Base-by-base conservation (phyloP, 2,113 vertebrate genomes). In the Miniopterus natalensis region DNA sequence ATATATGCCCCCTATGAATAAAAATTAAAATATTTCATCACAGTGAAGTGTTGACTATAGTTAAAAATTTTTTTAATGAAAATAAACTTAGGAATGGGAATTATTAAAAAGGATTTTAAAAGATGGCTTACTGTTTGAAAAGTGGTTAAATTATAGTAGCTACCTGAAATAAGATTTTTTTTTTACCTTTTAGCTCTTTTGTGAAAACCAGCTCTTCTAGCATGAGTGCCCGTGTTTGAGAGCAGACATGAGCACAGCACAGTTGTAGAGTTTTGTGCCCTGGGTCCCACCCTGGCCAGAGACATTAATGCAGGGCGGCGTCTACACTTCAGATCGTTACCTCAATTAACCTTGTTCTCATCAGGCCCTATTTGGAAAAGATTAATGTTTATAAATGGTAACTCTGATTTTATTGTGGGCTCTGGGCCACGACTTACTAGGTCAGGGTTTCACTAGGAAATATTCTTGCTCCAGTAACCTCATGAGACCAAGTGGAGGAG, bases 271-370 rank as follows among this genome's bases (percentile, higher is more conserved):
- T 91, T 95, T 59, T 78, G 42, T 45, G 92, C 75, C 31, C 59
- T 79, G 87, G 70, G 88, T 97, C 97, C 83, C 93, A 61, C 85
- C 14, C 94, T 93, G 94, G 94, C 17, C 10, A 74, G 88, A 51
- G 61, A 85, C 92, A 97, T 97, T 96, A 96, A 97, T 88, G 81
- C 23, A 86, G 86, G 86, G 29, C 81, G 3, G 29, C 0, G 0
- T 13, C 68, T 73, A 13, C 17, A 93, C 84, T 84, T 96, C 29
- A 95, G 92, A 88, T 97, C 96, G 96, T 98, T 98, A 98, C 78
- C 96, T 66, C 97, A 97, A 97, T 98, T 98, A 98, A 95, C 86
- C 77, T 97, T 95, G 77, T 97, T 95, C 95, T 94, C 86, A 42
- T 98, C 6, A 83, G 53, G 86, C 78, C 97, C 97, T 96, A 93